Percentiles rank a stretch among this genome's conserved stretches.
These are phyloP conservation scores for Zelostemma sp. DNA, from an alignment of 1,140 invertebrate genomes.

Conservation along the genomic window DNA sequence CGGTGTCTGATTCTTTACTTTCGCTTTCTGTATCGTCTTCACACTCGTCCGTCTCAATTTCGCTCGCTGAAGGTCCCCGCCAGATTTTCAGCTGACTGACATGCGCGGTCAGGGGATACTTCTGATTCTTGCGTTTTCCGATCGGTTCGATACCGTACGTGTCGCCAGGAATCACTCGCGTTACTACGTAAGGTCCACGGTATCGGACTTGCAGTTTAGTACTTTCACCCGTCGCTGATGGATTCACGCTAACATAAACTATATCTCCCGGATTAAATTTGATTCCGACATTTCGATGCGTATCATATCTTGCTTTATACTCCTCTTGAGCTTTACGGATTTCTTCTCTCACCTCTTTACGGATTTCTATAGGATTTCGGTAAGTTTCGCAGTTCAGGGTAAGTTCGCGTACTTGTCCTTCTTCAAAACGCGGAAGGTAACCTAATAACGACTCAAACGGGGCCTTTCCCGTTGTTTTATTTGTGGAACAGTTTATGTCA, in stretches of 20 bases:
- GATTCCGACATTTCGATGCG: background rate
- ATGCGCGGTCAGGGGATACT: constrained; percentile 9
- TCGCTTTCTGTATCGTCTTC: too few species aligned
- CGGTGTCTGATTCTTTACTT: too few species aligned
- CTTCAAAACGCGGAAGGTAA: constrained; percentile 25
- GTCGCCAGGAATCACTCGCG: constrained; percentile 6
- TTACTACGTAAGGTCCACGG: constrained; percentile 13
- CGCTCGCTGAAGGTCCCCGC: background rate
- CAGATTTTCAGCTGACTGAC: constrained; percentile 23
- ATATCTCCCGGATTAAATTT: constrained; percentile 12
- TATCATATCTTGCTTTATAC: constrained; percentile 12
- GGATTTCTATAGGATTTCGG: background rate
- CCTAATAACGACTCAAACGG: constrained; percentile 32
- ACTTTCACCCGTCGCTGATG: constrained; percentile 17
- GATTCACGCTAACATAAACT: constrained; percentile 14
- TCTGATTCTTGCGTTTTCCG: background rate
- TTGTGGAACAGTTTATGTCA: constrained; percentile 24
- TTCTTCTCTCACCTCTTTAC: constrained; percentile 1
- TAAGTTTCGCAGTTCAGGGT: constrained; percentile 19
- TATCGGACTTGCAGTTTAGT: constrained; percentile 23
- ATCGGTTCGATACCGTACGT: constrained; percentile 15
- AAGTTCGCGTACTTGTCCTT: constrained; percentile 13
- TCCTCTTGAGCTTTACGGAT: background rate
- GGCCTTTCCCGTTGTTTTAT: constrained; percentile 21
- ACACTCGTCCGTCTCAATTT: too few species aligned